Evolutionary conservation across 2,797 vertebrate genomes (phyloP).

Genomic region (Phataginus tricuspis): DNA sequence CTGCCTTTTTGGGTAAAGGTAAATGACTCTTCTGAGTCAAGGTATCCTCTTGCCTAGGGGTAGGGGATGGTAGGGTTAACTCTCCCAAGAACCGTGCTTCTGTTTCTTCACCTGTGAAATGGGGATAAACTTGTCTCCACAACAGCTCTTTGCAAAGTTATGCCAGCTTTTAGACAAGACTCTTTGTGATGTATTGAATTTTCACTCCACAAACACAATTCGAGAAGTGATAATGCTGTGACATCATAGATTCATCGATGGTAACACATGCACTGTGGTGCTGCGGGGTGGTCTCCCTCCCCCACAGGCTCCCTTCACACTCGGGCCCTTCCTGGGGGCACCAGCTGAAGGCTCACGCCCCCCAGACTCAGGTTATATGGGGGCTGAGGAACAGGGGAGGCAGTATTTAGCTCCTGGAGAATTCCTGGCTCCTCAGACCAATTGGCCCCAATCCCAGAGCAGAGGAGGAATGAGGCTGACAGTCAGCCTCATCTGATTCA

Average conservation of each 20-base stretch:
- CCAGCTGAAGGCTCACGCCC: background rate
- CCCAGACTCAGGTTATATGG: no score
- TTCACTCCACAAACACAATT: background rate
- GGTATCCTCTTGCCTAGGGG: no score
- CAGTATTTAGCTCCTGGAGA: background rate
- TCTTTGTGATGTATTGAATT: background rate
- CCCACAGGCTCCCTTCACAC: background rate
- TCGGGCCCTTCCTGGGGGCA: background rate
- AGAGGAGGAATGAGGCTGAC: background rate
- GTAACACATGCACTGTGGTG: no score
- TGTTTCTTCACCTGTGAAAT: background rate
- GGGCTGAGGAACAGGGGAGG: accelerated
- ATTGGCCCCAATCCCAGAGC: background rate
- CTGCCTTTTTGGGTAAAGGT: background rate
- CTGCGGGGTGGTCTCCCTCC: accelerated
- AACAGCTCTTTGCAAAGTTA: no score
- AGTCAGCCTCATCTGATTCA: accelerated
- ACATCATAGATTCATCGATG: accelerated
- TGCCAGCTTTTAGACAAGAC: background rate
- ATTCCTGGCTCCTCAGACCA: background rate
- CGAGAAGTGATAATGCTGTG: background rate
- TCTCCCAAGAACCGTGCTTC: background rate
- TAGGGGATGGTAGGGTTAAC: no score
- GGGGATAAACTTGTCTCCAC: no score
- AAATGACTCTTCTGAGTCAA: background rate